phyloP scores from a whole-genome alignment of 2,113 vertebrate genomes.

The Podilymbus podiceps region DNA sequence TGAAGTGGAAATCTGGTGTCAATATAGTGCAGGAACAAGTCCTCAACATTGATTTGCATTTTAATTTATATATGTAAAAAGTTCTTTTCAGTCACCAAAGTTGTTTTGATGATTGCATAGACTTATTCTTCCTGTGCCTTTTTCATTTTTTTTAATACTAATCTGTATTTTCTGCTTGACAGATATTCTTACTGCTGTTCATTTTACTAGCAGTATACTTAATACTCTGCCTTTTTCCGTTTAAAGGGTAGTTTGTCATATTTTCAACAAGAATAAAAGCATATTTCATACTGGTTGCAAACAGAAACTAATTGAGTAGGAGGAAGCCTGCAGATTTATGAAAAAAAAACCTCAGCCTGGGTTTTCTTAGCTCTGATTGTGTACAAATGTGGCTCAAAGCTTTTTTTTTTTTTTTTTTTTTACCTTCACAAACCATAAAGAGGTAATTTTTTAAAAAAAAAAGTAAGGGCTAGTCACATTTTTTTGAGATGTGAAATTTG shows the following conservation, averaged over 20 bases:
- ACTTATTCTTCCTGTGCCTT: not conserved
- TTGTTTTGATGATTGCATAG: not conserved
- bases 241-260: not conserved
- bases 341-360: not conserved
- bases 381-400: not conserved
- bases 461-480: not conserved
- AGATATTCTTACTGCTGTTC: not conserved
- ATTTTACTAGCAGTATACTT: not conserved
- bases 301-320: conserved; percentile 27
- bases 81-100: not conserved
- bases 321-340: not conserved
- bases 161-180: not conserved
- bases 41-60: not conserved
- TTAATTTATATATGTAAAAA: not conserved
- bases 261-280: not conserved
- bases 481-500: not conserved
- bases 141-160: not conserved
- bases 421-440: not conserved
- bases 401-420: not conserved
- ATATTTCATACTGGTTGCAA: not conserved
- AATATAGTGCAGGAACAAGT: not conserved
- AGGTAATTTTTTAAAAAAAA: not conserved
- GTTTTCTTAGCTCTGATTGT: conserved; percentile 8
- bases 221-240: not conserved
- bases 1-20: not conserved